Evolutionary conservation across 2,888 invertebrate species (phyloP).

Genomic region (Pristionchus mayeri): DNA sequence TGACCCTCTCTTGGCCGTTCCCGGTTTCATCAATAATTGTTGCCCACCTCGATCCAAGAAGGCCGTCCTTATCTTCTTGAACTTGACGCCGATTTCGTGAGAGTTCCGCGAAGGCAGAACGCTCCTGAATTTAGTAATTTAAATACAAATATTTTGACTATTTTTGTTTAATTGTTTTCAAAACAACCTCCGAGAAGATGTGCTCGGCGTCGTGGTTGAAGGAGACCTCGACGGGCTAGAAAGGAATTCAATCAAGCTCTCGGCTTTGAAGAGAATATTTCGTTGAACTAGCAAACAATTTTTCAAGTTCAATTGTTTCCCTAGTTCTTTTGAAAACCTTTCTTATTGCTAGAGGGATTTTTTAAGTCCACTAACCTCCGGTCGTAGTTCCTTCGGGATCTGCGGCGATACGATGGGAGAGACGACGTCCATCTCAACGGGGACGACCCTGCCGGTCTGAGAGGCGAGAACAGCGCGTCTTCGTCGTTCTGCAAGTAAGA

Average conservation of each 20-base stretch:
- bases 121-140: not conserved
- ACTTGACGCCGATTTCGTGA: not conserved
- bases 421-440: constrained; percentile 30
- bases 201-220: constrained; percentile 33
- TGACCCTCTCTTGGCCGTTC: too few species aligned
- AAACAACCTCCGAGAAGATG: constrained; percentile 20
- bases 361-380: too few species aligned
- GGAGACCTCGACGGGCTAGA: constrained; percentile 17
- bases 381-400: not conserved
- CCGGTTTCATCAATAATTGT: too few species aligned
- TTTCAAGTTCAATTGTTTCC: too few species aligned
- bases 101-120: constrained; percentile 7
- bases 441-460: not conserved
- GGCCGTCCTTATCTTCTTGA: not conserved
- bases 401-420: constrained; percentile 27
- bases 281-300: too few species aligned
- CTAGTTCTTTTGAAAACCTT: too few species aligned
- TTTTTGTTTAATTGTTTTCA: too few species aligned
- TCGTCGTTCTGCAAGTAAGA: not conserved
- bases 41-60: not conserved
- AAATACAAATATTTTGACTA: not conserved
- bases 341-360: too few species aligned
- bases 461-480: not conserved
- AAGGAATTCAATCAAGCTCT: too few species aligned
- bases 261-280: too few species aligned